Conservation (phyloP, 2,888 invertebrate species). For the Acanthopleura granulata region DNA sequence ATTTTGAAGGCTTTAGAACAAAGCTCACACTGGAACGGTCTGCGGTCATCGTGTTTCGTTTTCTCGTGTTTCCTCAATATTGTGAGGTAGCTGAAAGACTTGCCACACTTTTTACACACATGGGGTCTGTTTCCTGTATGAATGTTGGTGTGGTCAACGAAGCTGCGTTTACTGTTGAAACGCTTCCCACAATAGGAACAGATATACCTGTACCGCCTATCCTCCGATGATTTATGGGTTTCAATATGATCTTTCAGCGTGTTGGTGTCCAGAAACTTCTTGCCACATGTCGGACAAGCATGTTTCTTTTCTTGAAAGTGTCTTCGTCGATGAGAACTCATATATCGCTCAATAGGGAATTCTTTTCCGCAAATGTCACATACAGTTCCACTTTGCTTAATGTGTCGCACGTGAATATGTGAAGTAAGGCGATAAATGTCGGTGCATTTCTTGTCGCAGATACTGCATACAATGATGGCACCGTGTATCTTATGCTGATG, state of each 20-base stretch:
- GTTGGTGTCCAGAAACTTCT: constrained; percentile 35
- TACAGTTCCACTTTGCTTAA: not conserved
- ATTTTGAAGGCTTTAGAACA: constrained; percentile 52
- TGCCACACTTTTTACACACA: constrained; percentile 43
- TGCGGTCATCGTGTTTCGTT: constrained; percentile 42
- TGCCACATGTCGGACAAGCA: constrained; percentile 34
- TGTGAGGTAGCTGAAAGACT: constrained; percentile 45
- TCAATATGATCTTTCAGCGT: constrained; percentile 46
- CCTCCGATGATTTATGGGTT: constrained; percentile 43
- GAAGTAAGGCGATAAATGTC: not conserved
- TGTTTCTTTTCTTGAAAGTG: constrained; percentile 39
- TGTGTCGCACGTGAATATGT: not conserved
- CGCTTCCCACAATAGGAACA: constrained; percentile 47
- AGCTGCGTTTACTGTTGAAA: constrained; percentile 41
- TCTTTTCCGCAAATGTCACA: constrained; percentile 35
- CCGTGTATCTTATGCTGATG: not conserved
- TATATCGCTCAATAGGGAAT: constrained; percentile 38
- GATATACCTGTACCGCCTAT: constrained; percentile 40
- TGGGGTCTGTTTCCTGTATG: constrained; percentile 54
- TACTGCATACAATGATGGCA: not conserved
- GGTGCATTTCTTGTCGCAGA: not conserved
- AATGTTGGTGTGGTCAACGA: constrained; percentile 50
- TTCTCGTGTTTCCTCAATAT: constrained; percentile 47
- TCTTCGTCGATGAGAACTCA: constrained; percentile 42
- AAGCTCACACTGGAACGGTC: constrained; percentile 43